A percentile compares a stretch with the other conserved stretches of the same genome.
These are phyloP conservation scores for Mythimna albipuncta DNA, from an alignment of 2,888 invertebrate genomes.

Conservation along the genomic window DNA sequence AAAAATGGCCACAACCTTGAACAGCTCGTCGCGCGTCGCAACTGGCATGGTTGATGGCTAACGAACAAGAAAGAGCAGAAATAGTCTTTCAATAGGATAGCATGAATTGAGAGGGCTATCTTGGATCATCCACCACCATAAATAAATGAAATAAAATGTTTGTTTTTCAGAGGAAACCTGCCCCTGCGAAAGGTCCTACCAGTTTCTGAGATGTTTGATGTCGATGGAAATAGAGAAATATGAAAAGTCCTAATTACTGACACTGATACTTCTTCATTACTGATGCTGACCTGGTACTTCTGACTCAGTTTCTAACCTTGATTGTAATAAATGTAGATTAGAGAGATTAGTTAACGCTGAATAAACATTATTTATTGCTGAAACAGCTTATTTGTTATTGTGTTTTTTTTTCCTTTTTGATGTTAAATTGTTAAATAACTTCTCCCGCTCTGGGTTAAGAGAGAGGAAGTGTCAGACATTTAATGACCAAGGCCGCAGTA, in stretches of 20 bases:
- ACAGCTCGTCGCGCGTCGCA: too few species aligned
- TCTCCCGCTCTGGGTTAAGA: too few species aligned
- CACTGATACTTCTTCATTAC: conserved; percentile 1
- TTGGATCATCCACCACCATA: too few species aligned
- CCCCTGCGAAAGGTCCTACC: conserved; percentile 88
- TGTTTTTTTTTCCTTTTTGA: neutral
- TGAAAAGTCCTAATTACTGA: conserved; percentile 49
- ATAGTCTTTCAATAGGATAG: too few species aligned
- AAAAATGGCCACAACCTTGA: too few species aligned
- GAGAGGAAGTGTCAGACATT: too few species aligned
- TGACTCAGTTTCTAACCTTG: neutral
- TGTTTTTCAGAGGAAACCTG: conserved; percentile 83
- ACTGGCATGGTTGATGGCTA: too few species aligned
- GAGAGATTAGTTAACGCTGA: neutral
- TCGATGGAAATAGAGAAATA: conserved; percentile 79
- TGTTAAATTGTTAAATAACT: too few species aligned
- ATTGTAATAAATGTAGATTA: conserved; percentile 7
- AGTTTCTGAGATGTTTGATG: conserved; percentile 89
- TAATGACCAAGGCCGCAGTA: too few species aligned
- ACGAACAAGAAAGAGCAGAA: too few species aligned
- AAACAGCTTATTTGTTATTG: neutral
- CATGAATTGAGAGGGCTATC: too few species aligned
- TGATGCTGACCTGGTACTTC: conserved; percentile 32
- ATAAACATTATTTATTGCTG: conserved; percentile 23
- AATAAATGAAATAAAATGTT: neutral